A percentile compares a stretch with the other conserved stretches of the same genome.
Conservation (phyloP, 64 coral and sea anemone genomes). For the Orbicella faveolata region DNA sequence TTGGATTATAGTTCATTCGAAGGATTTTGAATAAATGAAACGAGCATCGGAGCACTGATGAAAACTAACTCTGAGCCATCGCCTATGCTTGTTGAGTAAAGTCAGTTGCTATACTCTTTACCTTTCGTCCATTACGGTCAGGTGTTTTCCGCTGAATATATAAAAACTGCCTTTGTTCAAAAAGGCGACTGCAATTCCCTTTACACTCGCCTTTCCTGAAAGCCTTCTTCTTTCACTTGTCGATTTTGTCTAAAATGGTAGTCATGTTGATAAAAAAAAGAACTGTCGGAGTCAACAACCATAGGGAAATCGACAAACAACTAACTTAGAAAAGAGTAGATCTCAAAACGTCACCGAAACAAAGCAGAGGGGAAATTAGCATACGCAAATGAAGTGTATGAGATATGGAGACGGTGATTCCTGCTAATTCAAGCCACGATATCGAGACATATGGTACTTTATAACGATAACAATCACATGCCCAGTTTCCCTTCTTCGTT, state of each 20-base stretch:
- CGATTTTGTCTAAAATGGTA: no score
- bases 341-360: background rate
- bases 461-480: background rate
- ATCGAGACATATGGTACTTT: background rate
- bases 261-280: background rate
- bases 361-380: background rate
- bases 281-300: background rate
- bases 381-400: conserved; percentile 10
- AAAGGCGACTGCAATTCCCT: background rate
- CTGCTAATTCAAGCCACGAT: background rate
- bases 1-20: no score
- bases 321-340: background rate
- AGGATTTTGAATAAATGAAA: background rate
- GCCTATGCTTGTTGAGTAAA: background rate
- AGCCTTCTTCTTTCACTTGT: background rate
- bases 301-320: background rate
- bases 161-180: background rate
- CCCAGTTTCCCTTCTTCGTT: background rate
- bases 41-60: background rate
- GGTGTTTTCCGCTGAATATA: conserved; percentile 2
- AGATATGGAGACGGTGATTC: background rate
- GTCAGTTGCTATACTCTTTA: background rate
- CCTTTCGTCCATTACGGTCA: conserved; percentile 29
- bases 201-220: background rate
- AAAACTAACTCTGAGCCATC: background rate